Evolutionary conservation across 2,113 vertebrate species (phyloP), one percentile per base, ranked within the genome.

Genomic region (Elanus axillaris): DNA sequence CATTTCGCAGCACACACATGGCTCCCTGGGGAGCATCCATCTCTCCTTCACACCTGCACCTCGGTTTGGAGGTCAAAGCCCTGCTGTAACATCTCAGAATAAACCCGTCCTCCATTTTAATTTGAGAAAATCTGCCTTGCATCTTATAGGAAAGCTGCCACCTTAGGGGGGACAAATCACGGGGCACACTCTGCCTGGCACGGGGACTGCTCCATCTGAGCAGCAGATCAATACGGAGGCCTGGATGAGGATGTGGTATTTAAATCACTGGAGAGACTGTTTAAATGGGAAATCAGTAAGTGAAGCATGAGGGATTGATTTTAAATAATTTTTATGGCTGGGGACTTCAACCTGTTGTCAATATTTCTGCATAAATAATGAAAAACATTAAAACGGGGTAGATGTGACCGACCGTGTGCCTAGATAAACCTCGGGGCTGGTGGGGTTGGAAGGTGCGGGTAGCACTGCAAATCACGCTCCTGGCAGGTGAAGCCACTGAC

Each of bases 1-100:
- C 26, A 0, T 47, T 29, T 9, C 0, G 0, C 25, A 43, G 42
- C 16, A 21, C 40, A 20, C 29, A 10, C 2, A 2, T 4, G 18
- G 34, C 34, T 83, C 59, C 59, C 27, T 12, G 66, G 43, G 38
- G 50, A 73, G 7, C 67, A 31, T 18, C 67, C 67, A 0, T 11
- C 59, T 9, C 53, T 47, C 52, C 36, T 63, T 19, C 11, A 16
- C 58, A 6, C 23, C 38, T 10, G 6, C 32, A 5, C n/a, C 74
- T 31, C 3, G 0, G 10, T 14, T 23, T 1, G 6, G 55, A 31
- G 67, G 40, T 34, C 47, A 47, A n/a, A 64, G 13, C 43, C 32
- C 43, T 16, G 9, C 23, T 50, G 0, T 4, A 17, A 11, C 47
- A 16, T 6, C 50, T 22, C 22, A 0, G 9, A 50, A 64, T 31